phyloP scores from a whole-genome alignment of 2,888 invertebrate genomes.

The Cheilosia vernalis region DNA sequence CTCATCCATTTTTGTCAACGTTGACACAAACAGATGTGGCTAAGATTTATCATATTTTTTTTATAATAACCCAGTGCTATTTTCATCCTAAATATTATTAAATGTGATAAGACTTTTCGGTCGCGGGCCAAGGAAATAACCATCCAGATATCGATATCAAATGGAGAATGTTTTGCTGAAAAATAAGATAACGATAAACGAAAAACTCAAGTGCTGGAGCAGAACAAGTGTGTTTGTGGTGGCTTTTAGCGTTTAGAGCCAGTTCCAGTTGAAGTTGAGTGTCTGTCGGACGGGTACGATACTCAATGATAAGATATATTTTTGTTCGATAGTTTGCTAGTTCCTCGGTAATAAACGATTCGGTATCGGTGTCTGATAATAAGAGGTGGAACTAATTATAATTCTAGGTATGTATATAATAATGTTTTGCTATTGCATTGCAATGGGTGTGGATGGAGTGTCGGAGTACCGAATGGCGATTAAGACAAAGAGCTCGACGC shows the following conservation, averaged over 20 bases:
- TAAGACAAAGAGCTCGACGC: neutral
- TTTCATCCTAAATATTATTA: neutral
- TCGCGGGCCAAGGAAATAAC: neutral
- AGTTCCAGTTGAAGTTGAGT: constrained; percentile 5
- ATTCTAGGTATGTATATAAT: neutral
- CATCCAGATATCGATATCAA: constrained; percentile 2
- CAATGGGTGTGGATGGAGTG: neutral
- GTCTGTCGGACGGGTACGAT: neutral
- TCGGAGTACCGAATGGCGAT: neutral
- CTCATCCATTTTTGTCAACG: constrained; percentile 7
- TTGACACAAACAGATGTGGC: neutral
- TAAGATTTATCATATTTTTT: neutral
- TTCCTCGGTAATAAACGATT: constrained; percentile 6
- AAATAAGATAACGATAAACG: constrained; percentile 36
- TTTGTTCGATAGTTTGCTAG: neutral
- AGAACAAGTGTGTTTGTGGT: constrained; percentile 14
- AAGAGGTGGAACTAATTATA: neutral
- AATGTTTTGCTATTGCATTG: constrained; percentile 1
- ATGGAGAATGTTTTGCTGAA: constrained; percentile 23
- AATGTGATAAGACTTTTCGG: constrained; percentile 13
- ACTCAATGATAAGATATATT: constrained; percentile 34
- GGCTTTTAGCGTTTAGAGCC: constrained; percentile 3
- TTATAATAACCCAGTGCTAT: neutral
- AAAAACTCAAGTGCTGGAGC: constrained; percentile 11
- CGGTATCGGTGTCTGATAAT: constrained; percentile 1